These are phyloP conservation scores for Anguilla rostrata DNA, from an alignment of 2,113 vertebrate species.

Conservation along the genomic window DNA sequence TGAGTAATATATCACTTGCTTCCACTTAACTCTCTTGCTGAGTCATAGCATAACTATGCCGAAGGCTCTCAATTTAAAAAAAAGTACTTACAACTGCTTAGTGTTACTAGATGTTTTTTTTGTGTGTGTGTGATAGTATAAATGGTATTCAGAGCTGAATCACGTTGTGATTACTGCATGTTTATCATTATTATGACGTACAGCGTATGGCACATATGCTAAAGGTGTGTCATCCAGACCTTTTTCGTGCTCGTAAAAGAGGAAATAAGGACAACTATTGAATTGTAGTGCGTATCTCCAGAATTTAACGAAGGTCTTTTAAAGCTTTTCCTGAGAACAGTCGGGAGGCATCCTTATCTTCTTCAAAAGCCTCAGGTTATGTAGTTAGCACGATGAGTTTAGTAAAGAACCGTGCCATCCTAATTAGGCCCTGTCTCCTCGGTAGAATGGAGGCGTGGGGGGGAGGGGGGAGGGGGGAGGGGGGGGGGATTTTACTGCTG, in stretches of 20 bases:
- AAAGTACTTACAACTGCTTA: not conserved
- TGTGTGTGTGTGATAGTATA: not conserved
- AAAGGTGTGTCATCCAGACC: not conserved
- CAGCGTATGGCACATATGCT: not conserved
- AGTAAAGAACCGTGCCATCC: not conserved
- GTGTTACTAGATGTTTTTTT: not conserved
- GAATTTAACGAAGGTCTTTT: slow-evolving; percentile 1
- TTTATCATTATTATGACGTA: slow-evolving; percentile 9
- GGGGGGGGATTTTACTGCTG: not conserved
- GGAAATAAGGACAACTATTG: not conserved
- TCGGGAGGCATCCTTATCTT: not conserved
- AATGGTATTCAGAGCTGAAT: not conserved
- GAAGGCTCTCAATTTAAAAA: not conserved
- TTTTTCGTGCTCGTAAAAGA: not conserved
- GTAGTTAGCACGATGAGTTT: not conserved
- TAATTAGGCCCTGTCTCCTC: not conserved
- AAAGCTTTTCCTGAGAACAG: not conserved
- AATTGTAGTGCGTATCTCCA: not conserved
- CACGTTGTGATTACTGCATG: not conserved
- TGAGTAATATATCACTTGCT: not conserved
- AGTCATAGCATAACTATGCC: not conserved
- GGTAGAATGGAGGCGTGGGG: not conserved
- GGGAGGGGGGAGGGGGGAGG: too few species aligned
- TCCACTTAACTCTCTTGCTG: not conserved
- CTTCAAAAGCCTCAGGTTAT: not conserved